Percentiles rank a stretch among this genome's conserved stretches.
phyloP scores from a whole-genome alignment of 2,797 vertebrate species.

The Syndactyla subalaris region DNA sequence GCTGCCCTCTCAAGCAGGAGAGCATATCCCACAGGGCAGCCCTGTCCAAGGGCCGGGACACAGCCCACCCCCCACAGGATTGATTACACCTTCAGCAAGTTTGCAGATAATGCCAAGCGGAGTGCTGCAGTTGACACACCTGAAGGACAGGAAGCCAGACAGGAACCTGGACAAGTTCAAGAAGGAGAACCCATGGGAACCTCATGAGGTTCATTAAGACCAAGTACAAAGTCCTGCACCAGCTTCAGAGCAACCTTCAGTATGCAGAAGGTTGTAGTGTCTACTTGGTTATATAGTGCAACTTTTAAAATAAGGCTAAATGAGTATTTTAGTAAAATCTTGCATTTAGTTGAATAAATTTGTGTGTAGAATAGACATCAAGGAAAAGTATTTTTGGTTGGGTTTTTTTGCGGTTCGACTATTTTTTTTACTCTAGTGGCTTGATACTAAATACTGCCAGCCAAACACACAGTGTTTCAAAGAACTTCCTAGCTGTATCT shows the following conservation, averaged over 20 bases:
- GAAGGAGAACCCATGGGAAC: not conserved
- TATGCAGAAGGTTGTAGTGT: not conserved
- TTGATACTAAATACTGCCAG: not conserved
- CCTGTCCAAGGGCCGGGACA: not conserved
- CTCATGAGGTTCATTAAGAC: not conserved
- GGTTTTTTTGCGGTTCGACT: not conserved
- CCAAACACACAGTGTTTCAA: not conserved
- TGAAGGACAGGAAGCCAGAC: not conserved
- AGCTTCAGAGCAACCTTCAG: not conserved
- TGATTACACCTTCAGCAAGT: too few species aligned
- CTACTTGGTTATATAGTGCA: not conserved
- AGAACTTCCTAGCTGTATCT: not conserved
- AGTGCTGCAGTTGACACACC: not conserved
- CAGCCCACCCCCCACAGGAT: not conserved
- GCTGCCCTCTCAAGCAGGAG: not conserved
- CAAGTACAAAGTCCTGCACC: not conserved
- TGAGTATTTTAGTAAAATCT: not conserved
- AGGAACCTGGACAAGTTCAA: not conserved
- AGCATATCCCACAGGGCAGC: not conserved
- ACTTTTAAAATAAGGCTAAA: not conserved
- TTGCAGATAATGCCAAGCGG: not conserved
- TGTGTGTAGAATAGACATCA: not conserved
- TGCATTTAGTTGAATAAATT: not conserved
- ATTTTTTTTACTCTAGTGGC: not conserved
- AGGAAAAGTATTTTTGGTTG: not conserved